A percentile compares a stretch with the other conserved stretches of the same genome.
These are phyloP conservation scores for Karalla daura DNA, from an alignment of 2,797 vertebrate genomes.

Conservation along the genomic window DNA sequence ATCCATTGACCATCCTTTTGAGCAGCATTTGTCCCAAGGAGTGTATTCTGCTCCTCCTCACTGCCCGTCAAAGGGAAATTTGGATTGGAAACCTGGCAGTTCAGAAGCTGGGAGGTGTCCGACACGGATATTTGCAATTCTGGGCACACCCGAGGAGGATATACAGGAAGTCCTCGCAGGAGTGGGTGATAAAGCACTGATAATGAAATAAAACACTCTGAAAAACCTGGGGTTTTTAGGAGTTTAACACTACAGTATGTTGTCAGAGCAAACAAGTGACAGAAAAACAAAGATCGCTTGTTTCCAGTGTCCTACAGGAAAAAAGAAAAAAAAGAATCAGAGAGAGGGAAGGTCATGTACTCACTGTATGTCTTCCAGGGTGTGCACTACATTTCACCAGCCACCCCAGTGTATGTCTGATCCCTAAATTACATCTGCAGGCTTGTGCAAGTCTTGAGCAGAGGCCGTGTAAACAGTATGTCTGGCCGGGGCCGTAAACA, in stretches of 20 bases:
- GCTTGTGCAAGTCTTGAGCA: background rate
- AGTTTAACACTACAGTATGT: no score
- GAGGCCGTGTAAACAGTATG: slow-evolving; percentile 11
- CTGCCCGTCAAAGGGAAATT: background rate
- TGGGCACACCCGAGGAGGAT: background rate
- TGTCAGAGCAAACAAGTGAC: no score
- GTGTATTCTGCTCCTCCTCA: background rate
- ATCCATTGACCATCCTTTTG: no score
- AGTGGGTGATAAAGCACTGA: background rate
- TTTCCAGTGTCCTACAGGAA: no score
- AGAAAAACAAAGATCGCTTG: no score
- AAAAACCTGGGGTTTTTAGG: background rate
- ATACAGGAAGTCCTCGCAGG: background rate
- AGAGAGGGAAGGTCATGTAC: no score
- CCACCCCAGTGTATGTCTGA: background rate
- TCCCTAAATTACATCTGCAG: background rate
- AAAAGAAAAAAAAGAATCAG: no score
- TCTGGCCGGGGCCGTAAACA: background rate
- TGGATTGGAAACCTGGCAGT: background rate
- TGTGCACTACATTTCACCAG: background rate
- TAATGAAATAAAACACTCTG: background rate
- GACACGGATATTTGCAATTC: background rate
- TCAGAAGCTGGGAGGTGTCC: slow-evolving; percentile 7
- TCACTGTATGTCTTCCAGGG: background rate
- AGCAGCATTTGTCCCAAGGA: background rate